Conservation (phyloP, 2,113 vertebrate genomes). For the Smithornis capensis region DNA sequence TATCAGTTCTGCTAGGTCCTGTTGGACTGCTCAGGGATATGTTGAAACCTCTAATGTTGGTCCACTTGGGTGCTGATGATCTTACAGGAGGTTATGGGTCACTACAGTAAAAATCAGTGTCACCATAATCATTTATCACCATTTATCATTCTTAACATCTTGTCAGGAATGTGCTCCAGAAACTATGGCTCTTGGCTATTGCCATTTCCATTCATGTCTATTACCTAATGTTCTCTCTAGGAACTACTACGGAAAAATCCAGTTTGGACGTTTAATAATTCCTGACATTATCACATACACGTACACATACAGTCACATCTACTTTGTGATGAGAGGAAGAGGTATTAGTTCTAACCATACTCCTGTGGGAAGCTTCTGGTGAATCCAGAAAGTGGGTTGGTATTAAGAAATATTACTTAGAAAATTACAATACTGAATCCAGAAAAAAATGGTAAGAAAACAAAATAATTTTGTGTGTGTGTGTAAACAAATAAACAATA, state of each 20-base stretch:
- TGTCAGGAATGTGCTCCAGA: background rate
- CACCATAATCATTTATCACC: background rate
- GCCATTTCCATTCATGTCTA: background rate
- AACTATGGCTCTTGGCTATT: background rate
- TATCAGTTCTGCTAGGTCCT: background rate
- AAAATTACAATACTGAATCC: too few species aligned
- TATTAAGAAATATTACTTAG: too few species aligned
- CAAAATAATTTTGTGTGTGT: too few species aligned
- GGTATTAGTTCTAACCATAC: too few species aligned
- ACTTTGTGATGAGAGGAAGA: too few species aligned
- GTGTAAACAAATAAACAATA: too few species aligned
- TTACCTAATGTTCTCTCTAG: background rate
- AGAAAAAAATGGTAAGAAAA: too few species aligned
- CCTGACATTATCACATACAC: background rate
- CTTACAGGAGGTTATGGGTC: background rate
- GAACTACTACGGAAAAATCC: background rate
- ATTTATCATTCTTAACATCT: too few species aligned
- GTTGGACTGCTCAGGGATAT: background rate
- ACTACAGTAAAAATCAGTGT: background rate
- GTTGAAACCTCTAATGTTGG: background rate
- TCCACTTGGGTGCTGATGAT: background rate
- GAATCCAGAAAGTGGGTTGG: too few species aligned
- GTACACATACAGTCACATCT: too few species aligned
- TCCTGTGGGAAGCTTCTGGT: too few species aligned
- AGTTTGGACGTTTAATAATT: background rate